Conservation (phyloP, 2,113 vertebrate genomes). For the Chionis minor region DNA sequence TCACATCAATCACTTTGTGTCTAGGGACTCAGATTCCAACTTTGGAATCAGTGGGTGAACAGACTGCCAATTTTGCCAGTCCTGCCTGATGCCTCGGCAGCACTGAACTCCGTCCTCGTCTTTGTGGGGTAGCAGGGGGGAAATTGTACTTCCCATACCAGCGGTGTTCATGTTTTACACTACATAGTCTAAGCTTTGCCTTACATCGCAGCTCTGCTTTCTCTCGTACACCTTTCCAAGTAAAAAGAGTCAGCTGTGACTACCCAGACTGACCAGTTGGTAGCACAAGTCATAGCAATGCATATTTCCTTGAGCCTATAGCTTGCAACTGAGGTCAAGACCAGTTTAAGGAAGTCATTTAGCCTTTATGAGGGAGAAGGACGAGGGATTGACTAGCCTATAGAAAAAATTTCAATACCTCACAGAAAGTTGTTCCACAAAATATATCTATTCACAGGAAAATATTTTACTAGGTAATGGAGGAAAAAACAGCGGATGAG, state of each 20-base stretch:
- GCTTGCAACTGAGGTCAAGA: background rate
- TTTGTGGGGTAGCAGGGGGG: background rate
- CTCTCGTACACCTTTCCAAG: background rate
- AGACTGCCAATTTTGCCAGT: background rate
- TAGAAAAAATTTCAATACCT: background rate
- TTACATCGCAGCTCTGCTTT: background rate
- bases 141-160: background rate
- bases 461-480: background rate
- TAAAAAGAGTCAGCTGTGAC: background rate
- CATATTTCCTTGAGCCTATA: background rate
- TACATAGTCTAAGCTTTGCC: background rate
- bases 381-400: background rate
- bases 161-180: background rate
- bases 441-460: background rate
- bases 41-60: background rate
- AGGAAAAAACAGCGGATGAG: background rate
- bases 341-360: background rate
- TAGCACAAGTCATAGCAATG: rapidly evolving
- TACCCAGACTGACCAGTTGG: background rate
- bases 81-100: background rate
- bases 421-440: background rate
- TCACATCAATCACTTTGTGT: background rate
- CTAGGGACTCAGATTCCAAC: background rate
- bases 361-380: background rate
- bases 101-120: background rate